Evolutionary conservation across 2,113 vertebrate species (phyloP).

Genomic region (Caloenas nicobarica): DNA sequence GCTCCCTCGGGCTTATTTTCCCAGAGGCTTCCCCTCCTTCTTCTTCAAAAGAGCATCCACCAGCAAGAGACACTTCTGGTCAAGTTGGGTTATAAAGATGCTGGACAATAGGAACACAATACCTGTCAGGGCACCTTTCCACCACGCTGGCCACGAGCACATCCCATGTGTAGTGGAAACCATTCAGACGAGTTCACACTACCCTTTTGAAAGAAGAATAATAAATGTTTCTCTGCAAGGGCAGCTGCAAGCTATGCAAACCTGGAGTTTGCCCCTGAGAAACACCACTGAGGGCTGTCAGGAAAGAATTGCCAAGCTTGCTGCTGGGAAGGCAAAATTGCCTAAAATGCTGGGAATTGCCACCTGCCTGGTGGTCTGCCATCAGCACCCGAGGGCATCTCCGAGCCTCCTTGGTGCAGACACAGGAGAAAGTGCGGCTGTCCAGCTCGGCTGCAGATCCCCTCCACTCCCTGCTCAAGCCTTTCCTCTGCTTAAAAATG

Average conservation of each 20-base stretch:
- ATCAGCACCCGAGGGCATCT: not conserved
- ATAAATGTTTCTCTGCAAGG: not conserved
- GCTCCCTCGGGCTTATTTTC: not conserved
- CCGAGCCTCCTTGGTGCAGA: rapidly evolving
- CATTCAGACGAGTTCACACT: rapidly evolving
- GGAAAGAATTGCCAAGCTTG: not conserved
- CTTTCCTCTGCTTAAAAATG: not conserved
- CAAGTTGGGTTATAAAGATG: not conserved
- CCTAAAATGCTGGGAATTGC: not conserved
- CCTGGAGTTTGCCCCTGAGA: not conserved
- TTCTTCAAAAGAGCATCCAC: not conserved
- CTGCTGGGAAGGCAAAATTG: not conserved
- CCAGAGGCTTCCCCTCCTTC: not conserved
- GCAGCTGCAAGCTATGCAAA: not conserved
- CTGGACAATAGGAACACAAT: rapidly evolving
- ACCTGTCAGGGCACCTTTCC: not conserved
- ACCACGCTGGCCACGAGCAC: rapidly evolving
- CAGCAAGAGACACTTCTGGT: not conserved
- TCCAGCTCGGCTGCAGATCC: not conserved
- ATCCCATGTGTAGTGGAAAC: not conserved
- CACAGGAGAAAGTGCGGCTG: not conserved
- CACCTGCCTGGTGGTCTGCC: not conserved
- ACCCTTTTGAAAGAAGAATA: not conserved
- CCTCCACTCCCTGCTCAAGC: not conserved
- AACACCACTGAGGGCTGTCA: not conserved